phyloP scores from a whole-genome alignment of 2,888 invertebrate species.

The Vandiemenella viatica region DNA sequence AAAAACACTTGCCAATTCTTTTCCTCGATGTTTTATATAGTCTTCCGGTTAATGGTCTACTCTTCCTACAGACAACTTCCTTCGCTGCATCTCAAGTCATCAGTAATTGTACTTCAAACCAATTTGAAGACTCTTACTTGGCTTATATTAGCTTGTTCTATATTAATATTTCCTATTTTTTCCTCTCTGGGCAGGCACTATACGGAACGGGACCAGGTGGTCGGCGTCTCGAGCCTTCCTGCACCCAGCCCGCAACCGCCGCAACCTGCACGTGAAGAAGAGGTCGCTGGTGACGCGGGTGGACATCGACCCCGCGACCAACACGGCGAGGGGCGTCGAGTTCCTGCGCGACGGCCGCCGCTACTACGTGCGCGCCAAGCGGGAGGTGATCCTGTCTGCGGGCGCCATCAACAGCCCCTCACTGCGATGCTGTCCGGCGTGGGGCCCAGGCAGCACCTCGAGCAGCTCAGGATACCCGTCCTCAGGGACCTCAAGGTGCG shows the following conservation, averaged over 20 bases:
- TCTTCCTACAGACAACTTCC: too few species aligned
- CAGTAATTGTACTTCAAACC: too few species aligned
- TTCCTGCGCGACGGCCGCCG: constrained; percentile 28
- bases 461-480: constrained; percentile 24
- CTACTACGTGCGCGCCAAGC: constrained; percentile 41
- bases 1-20: too few species aligned
- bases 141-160: too few species aligned
- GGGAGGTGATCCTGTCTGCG: constrained; percentile 59
- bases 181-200: constrained; percentile 44
- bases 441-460: constrained; percentile 45
- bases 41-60: too few species aligned
- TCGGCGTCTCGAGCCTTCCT: constrained; percentile 54
- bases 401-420: constrained; percentile 67
- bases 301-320: constrained; percentile 54
- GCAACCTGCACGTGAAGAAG: constrained; percentile 46
- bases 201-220: constrained; percentile 47
- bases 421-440: constrained; percentile 62
- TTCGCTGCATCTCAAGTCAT: too few species aligned
- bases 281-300: constrained; percentile 44
- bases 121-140: too few species aligned
- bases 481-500: constrained; percentile 38
- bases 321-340: constrained; percentile 42
- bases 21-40: too few species aligned
- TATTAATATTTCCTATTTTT: too few species aligned
- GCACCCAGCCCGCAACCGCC: constrained; percentile 39